Evolutionary conservation across 2,113 vertebrate species (phyloP).

Genomic region (Micronycteris hirsuta): DNA sequence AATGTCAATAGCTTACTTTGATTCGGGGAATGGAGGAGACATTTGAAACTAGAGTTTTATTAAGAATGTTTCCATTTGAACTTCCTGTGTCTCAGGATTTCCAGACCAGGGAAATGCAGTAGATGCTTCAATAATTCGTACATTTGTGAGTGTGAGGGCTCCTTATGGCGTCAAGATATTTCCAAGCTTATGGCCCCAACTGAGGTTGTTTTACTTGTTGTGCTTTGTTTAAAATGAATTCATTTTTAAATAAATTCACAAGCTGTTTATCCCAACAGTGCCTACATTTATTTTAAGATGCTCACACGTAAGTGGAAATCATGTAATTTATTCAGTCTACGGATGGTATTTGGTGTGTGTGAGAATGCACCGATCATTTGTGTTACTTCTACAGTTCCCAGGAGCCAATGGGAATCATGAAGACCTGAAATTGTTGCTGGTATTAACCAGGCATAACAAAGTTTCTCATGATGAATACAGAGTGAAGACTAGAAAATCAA

Average conservation of each 20-base stretch:
- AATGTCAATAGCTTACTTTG: background rate
- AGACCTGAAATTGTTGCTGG: background rate
- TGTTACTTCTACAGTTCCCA: background rate
- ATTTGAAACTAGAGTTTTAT: background rate
- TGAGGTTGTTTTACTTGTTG: background rate
- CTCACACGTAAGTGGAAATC: background rate
- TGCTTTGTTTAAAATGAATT: background rate
- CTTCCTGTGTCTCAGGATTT: background rate
- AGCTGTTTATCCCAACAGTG: background rate
- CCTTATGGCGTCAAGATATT: background rate
- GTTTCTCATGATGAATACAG: background rate
- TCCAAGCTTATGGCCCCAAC: background rate
- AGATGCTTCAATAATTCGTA: background rate
- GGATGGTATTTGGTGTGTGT: background rate
- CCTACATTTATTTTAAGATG: background rate
- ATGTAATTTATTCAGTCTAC: background rate
- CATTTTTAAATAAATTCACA: background rate
- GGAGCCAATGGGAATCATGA: background rate
- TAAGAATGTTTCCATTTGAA: background rate
- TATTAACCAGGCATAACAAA: background rate
- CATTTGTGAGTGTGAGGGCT: background rate
- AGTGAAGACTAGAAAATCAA: background rate
- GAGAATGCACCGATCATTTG: background rate
- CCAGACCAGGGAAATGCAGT: background rate
- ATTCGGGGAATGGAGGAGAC: background rate